Conservation (phyloP, 2,797 vertebrate species). For the Leptodactylus fallax region DNA sequence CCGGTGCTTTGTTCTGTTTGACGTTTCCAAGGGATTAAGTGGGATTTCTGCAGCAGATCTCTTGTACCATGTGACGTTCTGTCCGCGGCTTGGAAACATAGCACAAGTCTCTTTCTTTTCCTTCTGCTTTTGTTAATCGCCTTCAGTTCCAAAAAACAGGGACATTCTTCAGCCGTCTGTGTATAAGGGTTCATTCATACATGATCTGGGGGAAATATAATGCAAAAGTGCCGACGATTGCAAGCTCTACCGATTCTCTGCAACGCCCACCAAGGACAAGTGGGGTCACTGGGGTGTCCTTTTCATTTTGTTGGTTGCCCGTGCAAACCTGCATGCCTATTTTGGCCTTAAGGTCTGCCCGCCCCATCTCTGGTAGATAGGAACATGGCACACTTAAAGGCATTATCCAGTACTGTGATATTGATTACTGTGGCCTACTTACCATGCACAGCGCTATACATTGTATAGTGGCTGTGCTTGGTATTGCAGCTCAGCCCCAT, state of each 20-base stretch:
- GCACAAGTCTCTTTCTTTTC: neutral
- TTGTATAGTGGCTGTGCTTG: no score
- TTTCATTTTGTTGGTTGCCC: no score
- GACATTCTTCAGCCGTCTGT: neutral
- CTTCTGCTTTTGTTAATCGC: constrained; percentile 15
- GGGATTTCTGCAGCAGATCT: constrained; percentile 21
- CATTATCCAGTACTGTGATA: no score
- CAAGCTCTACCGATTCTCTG: neutral
- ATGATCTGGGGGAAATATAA: neutral
- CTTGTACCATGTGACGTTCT: neutral
- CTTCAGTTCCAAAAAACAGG: neutral
- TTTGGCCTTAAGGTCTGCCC: no score
- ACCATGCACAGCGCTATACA: no score
- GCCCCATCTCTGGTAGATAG: no score
- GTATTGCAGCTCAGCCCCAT: no score
- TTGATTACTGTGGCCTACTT: no score
- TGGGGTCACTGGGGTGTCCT: neutral
- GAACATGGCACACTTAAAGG: no score
- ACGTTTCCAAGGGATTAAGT: constrained; percentile 23
- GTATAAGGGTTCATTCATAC: constrained; percentile 1
- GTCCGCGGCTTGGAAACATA: neutral
- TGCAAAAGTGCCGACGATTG: neutral
- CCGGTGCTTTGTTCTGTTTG: neutral
- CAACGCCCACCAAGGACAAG: neutral
- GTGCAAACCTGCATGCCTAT: no score